Evolutionary conservation across 2,113 vertebrate species (phyloP).

Genomic region (Gulo gulo): DNA sequence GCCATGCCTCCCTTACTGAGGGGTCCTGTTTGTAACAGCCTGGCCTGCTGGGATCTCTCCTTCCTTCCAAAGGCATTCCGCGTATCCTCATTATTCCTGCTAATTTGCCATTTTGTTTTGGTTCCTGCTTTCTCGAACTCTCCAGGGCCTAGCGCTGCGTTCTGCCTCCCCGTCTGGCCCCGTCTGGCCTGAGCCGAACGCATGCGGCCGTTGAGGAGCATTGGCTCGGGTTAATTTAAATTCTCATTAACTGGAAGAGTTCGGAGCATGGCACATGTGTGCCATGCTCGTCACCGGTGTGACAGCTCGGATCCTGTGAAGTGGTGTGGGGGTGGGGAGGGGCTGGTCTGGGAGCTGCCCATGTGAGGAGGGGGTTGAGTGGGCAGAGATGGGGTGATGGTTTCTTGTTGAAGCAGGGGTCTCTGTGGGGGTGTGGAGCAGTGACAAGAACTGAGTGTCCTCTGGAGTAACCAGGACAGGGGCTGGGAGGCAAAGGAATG

Average conservation of each 20-base stretch:
- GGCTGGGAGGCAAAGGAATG: neutral
- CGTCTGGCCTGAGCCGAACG: rapidly evolving
- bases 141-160: rapidly evolving
- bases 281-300: rapidly evolving
- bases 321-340: neutral
- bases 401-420: neutral
- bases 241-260: neutral
- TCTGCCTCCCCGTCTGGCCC: neutral
- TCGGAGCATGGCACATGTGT: neutral
- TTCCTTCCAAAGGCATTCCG: too few species aligned
- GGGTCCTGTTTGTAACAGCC: rapidly evolving
- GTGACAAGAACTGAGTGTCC: neutral
- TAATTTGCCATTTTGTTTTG: rapidly evolving
- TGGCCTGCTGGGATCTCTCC: neutral
- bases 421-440: neutral
- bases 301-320: neutral
- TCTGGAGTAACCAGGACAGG: neutral
- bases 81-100: rapidly evolving
- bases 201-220: rapidly evolving
- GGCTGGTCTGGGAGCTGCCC: neutral
- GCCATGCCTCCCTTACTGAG: neutral
- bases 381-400: neutral
- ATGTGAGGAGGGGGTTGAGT: neutral
- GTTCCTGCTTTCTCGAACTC: rapidly evolving
- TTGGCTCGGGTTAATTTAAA: neutral